These are phyloP conservation scores for Gallinago solitaria DNA, from an alignment of 2,797 vertebrate species.

Conservation along the genomic window DNA sequence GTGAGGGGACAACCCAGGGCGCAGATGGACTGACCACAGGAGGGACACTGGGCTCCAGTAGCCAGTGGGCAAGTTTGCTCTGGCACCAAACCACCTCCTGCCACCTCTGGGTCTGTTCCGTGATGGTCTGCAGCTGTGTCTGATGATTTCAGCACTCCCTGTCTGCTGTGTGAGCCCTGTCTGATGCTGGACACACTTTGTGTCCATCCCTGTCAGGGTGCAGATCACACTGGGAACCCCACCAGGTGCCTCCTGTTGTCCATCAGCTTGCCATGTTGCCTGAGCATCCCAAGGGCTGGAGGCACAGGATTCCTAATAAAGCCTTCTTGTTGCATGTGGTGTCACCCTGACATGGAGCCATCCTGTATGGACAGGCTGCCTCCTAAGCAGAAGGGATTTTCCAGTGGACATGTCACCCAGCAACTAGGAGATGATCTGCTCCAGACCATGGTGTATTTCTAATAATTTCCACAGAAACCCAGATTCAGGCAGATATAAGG, in stretches of 20 bases:
- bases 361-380: background rate
- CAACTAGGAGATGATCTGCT: background rate
- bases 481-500: background rate
- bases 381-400: background rate
- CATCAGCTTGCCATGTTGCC: background rate
- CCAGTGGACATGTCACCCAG: background rate
- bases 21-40: background rate
- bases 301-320: background rate
- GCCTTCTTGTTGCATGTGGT: background rate
- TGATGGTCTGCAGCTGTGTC: background rate
- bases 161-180: background rate
- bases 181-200: background rate
- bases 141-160: background rate
- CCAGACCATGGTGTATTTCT: background rate
- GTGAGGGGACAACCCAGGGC: accelerated
- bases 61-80: background rate
- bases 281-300: background rate
- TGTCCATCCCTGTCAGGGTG: background rate
- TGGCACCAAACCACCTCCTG: background rate
- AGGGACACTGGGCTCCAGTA: background rate
- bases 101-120: background rate
- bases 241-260: background rate
- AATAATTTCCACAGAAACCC: background rate
- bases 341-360: accelerated
- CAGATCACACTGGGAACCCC: background rate